These are phyloP conservation scores for Epistrophella euchroma DNA, from an alignment of 2,888 invertebrate species.

Conservation along the genomic window DNA sequence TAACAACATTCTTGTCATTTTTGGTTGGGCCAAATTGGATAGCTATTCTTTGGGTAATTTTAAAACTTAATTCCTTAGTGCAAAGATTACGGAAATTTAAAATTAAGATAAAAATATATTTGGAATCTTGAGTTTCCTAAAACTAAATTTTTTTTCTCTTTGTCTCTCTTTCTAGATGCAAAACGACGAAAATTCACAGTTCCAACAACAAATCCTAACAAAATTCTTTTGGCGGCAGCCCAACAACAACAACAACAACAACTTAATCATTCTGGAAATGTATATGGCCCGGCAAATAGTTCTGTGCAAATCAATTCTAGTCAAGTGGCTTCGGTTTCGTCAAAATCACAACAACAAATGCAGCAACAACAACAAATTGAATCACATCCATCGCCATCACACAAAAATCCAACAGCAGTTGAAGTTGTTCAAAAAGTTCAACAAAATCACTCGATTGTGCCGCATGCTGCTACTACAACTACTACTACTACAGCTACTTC, in stretches of 20 bases:
- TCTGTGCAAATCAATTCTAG: constrained; percentile 62
- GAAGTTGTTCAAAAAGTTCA: constrained; percentile 57
- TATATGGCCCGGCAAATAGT: constrained; percentile 51
- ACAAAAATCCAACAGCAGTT: constrained; percentile 60
- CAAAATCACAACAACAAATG: constrained; percentile 31
- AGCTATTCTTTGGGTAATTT: too few relatives aligned
- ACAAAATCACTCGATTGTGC: constrained; percentile 25
- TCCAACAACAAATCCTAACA: constrained; percentile 76
- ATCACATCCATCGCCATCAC: constrained; percentile 20
- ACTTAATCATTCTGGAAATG: constrained; percentile 65
- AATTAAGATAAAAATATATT: too few relatives aligned
- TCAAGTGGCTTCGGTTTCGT: constrained; percentile 66
- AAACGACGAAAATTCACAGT: constrained; percentile 78
- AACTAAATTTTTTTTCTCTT: constrained; percentile 3
- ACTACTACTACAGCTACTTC: not conserved
- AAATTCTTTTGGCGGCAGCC: constrained; percentile 76
- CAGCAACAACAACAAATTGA: constrained; percentile 75
- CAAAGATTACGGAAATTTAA: too few relatives aligned
- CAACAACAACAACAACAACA: constrained; percentile 57
- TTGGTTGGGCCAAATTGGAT: not conserved
- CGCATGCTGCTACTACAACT: not conserved
- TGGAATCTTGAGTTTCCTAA: too few relatives aligned
- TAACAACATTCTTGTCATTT: not conserved
- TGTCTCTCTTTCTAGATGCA: constrained; percentile 77
- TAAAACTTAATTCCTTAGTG: too few relatives aligned